A percentile compares a stretch with the other conserved stretches of the same genome.
Conservation (phyloP, 2,888 invertebrate genomes). For the Ophioninae sp. region DNA sequence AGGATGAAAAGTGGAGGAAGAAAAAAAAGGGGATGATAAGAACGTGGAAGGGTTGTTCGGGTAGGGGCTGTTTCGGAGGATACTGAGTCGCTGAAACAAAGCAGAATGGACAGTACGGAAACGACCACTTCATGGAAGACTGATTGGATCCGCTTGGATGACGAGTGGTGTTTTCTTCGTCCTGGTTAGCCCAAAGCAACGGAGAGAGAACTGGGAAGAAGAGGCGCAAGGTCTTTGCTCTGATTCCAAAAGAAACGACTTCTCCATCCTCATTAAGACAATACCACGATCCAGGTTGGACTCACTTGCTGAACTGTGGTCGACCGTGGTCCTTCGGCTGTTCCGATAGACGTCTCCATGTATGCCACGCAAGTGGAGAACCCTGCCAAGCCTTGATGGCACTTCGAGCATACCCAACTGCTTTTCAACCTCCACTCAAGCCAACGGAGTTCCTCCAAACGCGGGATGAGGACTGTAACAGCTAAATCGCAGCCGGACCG, state of each 20-base stretch:
- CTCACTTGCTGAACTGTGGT: background rate
- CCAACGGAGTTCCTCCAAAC: slow-evolving; percentile 64
- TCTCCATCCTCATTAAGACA: slow-evolving; percentile 66
- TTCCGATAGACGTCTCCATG: slow-evolving; percentile 6
- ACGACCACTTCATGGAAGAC: slow-evolving; percentile 21
- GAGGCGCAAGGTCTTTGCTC: background rate
- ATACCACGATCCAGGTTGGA: slow-evolving; percentile 50
- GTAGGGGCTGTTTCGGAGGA: background rate
- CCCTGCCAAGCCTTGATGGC: slow-evolving; percentile 51
- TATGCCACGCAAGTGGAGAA: slow-evolving; percentile 38
- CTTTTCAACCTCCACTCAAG: slow-evolving; percentile 73
- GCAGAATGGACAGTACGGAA: background rate
- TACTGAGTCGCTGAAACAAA: slow-evolving; percentile 16
- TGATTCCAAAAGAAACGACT: slow-evolving; percentile 51
- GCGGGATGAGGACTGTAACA: slow-evolving; percentile 59
- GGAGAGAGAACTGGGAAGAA: background rate
- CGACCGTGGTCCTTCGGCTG: background rate
- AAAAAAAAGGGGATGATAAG: slow-evolving; percentile 16
- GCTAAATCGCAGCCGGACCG: slow-evolving; percentile 23
- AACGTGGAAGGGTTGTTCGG: background rate
- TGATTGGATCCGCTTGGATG: slow-evolving; percentile 41
- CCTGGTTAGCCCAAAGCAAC: background rate
- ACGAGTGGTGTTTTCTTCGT: slow-evolving; percentile 19
- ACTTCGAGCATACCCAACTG: slow-evolving; percentile 66
- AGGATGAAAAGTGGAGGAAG: background rate